phyloP scores from a whole-genome alignment of 2,113 vertebrate species.

The Pelobates fuscus region DNA sequence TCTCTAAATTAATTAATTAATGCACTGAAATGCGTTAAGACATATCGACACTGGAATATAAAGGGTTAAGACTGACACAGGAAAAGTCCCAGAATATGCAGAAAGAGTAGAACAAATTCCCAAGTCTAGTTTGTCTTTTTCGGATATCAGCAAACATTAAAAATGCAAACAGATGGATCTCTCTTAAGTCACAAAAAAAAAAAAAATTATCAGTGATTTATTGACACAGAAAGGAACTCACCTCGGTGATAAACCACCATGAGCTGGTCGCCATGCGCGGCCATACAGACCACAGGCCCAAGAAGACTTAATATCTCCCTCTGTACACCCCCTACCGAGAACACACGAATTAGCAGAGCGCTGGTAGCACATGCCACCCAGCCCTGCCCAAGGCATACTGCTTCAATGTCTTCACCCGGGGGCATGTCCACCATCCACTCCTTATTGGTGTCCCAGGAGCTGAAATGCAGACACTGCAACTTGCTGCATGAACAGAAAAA shows the following conservation, averaged over 20 bases:
- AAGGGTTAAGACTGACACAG: no score
- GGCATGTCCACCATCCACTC: slow-evolving; percentile 95
- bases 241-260: slow-evolving; percentile 87
- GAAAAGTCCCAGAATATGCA: no score
- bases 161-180: no score
- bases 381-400: slow-evolving; percentile 85
- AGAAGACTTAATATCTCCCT: slow-evolving; percentile 87
- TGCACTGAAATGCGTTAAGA: no score
- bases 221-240: no score
- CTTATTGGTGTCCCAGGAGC: slow-evolving; percentile 93
- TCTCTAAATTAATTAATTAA: no score
- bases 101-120: no score
- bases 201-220: no score
- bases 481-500: slow-evolving; percentile 74
- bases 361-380: slow-evolving; percentile 90
- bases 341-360: slow-evolving; percentile 76
- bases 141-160: no score
- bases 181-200: no score
- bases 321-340: slow-evolving; percentile 88
- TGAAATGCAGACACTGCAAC: slow-evolving; percentile 93
- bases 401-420: slow-evolving; percentile 77
- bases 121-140: no score
- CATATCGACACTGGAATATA: no score
- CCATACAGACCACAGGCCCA: slow-evolving; percentile 87
- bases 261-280: slow-evolving; percentile 87